A percentile compares a stretch with the other conserved stretches of the same genome.
Conservation (phyloP, 2,888 invertebrate genomes). For the Sisyra nigra region DNA sequence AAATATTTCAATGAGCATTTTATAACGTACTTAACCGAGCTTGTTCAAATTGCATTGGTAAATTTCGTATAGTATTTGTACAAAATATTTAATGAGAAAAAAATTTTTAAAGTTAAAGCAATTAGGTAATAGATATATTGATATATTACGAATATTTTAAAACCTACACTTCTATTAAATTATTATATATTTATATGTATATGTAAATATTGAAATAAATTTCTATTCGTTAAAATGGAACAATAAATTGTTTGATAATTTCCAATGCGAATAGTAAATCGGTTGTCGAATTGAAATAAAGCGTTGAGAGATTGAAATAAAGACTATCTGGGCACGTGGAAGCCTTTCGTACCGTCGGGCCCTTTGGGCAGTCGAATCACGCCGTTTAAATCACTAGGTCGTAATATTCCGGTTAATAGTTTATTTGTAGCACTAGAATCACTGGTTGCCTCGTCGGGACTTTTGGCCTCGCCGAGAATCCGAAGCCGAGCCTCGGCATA, state of each 20-base stretch:
- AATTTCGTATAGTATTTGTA: no score
- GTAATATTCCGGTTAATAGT: conserved; percentile 8
- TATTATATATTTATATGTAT: no score
- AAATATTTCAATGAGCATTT: no score
- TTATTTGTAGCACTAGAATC: not conserved
- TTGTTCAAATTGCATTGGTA: no score
- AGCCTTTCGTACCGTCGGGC: conserved; percentile 62
- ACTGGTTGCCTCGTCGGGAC: conserved; percentile 39
- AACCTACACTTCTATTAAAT: not conserved
- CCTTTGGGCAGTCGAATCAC: conserved; percentile 61
- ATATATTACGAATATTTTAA: not conserved
- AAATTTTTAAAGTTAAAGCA: not conserved
- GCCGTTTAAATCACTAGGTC: conserved; percentile 19
- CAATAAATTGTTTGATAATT: not conserved
- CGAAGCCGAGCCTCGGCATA: conserved; percentile 83
- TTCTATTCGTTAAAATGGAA: not conserved
- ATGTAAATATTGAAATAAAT: no score
- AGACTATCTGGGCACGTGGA: conserved; percentile 48
- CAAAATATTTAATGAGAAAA: not conserved
- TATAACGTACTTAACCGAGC: no score
- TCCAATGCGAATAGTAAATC: not conserved
- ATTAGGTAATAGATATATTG: not conserved
- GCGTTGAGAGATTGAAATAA: not conserved
- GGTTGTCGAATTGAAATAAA: not conserved
- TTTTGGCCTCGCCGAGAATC: conserved; percentile 74